phyloP scores from a whole-genome alignment of 1,140 invertebrate species.

The Atta cephalotes region DNA sequence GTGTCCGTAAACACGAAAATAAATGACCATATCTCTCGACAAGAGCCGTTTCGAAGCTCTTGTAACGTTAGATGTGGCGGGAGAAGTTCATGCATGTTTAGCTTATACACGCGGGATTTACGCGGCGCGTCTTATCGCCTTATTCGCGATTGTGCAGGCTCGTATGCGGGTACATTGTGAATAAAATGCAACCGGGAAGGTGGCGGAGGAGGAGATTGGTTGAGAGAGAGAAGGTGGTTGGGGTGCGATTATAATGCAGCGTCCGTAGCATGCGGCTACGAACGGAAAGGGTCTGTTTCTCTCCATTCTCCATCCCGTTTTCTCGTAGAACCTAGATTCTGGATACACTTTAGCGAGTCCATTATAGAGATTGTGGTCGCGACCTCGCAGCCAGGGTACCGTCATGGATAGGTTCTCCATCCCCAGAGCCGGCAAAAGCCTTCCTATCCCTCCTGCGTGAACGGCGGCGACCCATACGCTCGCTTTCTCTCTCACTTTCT shows the following conservation, averaged over 20 bases:
- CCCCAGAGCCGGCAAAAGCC: slow-evolving; percentile 33
- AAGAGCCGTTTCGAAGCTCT: slow-evolving; percentile 2
- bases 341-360: slow-evolving; percentile 83
- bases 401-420: slow-evolving; percentile 57
- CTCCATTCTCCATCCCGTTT: slow-evolving; percentile 64
- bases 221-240: not conserved
- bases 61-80: slow-evolving; percentile 32
- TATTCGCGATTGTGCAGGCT: slow-evolving; percentile 61
- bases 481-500: slow-evolving; percentile 59
- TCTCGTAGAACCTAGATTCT: slow-evolving; percentile 76
- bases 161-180: slow-evolving; percentile 72
- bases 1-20: slow-evolving; percentile 6
- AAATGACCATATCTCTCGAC: slow-evolving; percentile 19
- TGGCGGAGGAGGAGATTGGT: not conserved
- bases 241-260: slow-evolving; percentile 73
- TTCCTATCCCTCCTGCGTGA: slow-evolving; percentile 42
- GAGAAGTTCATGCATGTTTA: slow-evolving; percentile 41
- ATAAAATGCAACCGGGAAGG: slow-evolving; percentile 66
- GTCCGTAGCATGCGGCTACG: slow-evolving; percentile 60
- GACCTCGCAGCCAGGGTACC: slow-evolving; percentile 69
- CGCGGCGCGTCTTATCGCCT: slow-evolving; percentile 44
- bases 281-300: slow-evolving; percentile 68
- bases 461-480: slow-evolving; percentile 27
- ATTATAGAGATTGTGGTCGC: slow-evolving; percentile 84
- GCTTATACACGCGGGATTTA: slow-evolving; percentile 44